Percentiles rank a stretch among this genome's conserved stretches.
phyloP scores from a whole-genome alignment of 2,113 vertebrate genomes.

The Muntiacus muntjak region DNA sequence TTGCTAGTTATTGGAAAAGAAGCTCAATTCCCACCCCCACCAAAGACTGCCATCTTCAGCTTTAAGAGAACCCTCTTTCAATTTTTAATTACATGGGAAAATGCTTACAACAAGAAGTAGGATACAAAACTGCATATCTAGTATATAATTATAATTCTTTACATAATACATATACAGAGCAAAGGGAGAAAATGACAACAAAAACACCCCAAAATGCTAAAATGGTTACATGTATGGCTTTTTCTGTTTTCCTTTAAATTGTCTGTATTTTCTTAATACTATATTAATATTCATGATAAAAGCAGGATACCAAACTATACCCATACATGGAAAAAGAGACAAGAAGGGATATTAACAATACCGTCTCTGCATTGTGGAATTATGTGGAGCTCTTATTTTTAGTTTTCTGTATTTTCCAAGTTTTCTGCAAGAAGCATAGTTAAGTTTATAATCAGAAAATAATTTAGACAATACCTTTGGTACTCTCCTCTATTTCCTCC shows the following conservation, averaged over 20 bases:
- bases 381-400: neutral
- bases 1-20: neutral
- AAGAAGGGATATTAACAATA: neutral
- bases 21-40: neutral
- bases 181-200: neutral
- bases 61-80: neutral
- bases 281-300: slow-evolving; percentile 41
- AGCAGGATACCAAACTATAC: slow-evolving; percentile 14
- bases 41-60: neutral
- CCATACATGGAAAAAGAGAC: neutral
- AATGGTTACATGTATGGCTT: neutral
- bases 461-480: slow-evolving; percentile 16
- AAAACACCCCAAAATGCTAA: slow-evolving; percentile 20
- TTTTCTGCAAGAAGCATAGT: neutral
- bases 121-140: neutral
- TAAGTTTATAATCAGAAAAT: slow-evolving; percentile 27
- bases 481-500: neutral
- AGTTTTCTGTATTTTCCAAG: neutral
- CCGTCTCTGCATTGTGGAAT: neutral
- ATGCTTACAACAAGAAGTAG: neutral
- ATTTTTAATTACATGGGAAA: slow-evolving; percentile 23
- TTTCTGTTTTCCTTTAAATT: neutral
- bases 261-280: slow-evolving; percentile 21
- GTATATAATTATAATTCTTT: slow-evolving; percentile 8
- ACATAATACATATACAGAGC: neutral